Percentiles rank a stretch among this genome's conserved stretches.
Conservation (phyloP, 2,113 vertebrate genomes). For the Tilapia sparmanii region DNA sequence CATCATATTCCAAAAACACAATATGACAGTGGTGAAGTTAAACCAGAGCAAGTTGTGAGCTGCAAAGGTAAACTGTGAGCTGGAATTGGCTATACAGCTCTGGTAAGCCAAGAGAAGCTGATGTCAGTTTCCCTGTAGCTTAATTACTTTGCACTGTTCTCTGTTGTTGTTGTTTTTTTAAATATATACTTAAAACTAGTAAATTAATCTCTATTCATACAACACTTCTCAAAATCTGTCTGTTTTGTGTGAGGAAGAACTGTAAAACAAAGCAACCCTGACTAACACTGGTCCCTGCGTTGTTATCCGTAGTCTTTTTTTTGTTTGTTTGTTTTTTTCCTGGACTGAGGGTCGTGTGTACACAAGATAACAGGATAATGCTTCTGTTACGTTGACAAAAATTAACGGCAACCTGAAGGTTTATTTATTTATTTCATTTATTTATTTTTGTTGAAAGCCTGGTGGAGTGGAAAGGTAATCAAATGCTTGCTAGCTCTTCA, state of each 20-base stretch:
- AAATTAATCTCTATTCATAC: background rate
- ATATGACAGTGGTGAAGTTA: background rate
- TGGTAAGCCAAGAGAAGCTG: background rate
- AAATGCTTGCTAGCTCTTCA: background rate
- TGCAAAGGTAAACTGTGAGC: background rate
- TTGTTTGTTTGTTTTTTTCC: background rate
- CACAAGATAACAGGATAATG: background rate
- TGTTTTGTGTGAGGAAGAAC: background rate
- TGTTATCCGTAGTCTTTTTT: background rate
- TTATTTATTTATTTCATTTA: background rate
- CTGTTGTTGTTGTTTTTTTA: background rate
- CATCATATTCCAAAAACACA: background rate
- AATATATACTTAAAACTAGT: background rate
- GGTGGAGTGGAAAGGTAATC: background rate
- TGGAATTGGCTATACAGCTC: accelerated
- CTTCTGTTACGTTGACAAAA: slow-evolving; percentile 2
- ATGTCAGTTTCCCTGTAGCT: accelerated
- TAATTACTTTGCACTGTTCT: background rate
- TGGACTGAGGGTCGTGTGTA: background rate
- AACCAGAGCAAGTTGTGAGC: background rate
- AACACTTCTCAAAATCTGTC: background rate
- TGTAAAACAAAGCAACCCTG: background rate
- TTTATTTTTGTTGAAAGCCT: background rate
- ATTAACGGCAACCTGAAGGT: background rate
- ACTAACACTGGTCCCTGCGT: background rate